Evolutionary conservation across 35 echinoderm and acorn worm species (phyloP).

Genomic region (Heliocidaris tuberculata): DNA sequence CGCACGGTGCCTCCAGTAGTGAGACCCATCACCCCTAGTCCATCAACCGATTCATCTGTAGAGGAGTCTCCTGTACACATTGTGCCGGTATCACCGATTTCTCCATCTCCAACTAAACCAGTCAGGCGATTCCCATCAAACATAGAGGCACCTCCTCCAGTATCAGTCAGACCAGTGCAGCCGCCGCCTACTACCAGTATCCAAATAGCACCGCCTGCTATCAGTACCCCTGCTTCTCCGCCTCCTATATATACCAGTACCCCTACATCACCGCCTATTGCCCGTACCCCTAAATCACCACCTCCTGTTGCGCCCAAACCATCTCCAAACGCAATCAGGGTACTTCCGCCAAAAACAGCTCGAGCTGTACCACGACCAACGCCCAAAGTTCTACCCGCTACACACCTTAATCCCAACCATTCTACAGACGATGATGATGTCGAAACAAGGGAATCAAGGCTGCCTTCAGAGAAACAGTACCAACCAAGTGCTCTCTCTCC

Average conservation of each 20-base stretch:
- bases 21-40: background rate
- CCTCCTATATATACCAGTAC: background rate
- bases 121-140: conserved; percentile 17
- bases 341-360: conserved; percentile 18
- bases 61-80: background rate
- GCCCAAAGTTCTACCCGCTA: background rate
- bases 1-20: background rate
- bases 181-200: background rate
- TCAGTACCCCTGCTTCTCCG: background rate
- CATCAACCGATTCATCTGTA: background rate
- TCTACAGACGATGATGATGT: background rate
- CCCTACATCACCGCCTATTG: background rate
- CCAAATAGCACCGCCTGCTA: background rate
- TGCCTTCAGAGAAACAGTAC: background rate
- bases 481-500: too few species aligned
- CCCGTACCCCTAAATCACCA: conserved; percentile 15
- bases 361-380: background rate
- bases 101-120: conserved; percentile 11
- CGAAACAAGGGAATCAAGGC: background rate
- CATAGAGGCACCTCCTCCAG: background rate
- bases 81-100: background rate
- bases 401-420: background rate
- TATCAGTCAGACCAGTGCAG: background rate
- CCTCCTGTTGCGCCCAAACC: background rate
- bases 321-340: background rate